Evolutionary conservation across 2,797 vertebrate genomes (phyloP).

Genomic region (Chrysocyon brachyurus): DNA sequence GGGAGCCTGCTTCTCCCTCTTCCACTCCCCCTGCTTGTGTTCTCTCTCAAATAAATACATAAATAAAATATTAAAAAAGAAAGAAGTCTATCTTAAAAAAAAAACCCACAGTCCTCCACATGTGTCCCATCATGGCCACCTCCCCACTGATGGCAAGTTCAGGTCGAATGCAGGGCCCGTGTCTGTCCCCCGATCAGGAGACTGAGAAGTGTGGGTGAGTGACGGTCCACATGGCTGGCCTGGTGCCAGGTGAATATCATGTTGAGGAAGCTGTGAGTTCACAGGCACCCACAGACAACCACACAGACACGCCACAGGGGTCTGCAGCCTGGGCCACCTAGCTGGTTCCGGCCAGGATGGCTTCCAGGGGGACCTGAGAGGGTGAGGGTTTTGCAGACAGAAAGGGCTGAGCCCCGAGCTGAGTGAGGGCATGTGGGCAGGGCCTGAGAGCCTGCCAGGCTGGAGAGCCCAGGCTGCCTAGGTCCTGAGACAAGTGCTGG

Average conservation of each 20-base stretch:
- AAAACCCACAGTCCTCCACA: not conserved
- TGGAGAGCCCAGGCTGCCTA: not conserved
- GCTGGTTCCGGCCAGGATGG: not conserved
- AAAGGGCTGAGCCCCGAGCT: not conserved
- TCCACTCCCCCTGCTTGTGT: too few relatives aligned
- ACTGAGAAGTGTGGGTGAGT: not conserved
- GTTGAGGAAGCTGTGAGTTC: not conserved
- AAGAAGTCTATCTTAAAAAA: too few relatives aligned
- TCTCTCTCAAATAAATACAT: too few relatives aligned
- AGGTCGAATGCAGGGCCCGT: not conserved
- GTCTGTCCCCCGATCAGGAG: not conserved
- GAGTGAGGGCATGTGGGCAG: not conserved
- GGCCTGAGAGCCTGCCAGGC: not conserved
- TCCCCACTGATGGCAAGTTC: not conserved
- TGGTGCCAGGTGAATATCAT: not conserved
- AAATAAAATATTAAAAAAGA: too few relatives aligned
- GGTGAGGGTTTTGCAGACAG: not conserved
- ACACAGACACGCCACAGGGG: not conserved
- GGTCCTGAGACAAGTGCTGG: not conserved
- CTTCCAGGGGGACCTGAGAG: not conserved
- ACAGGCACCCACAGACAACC: not conserved
- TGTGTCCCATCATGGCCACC: not conserved
- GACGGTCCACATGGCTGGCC: fast-evolving
- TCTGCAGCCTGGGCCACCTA: not conserved
- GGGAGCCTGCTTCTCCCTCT: too few relatives aligned